phyloP scores from a whole-genome alignment of 2,797 vertebrate genomes.

The Cuculus canorus region DNA sequence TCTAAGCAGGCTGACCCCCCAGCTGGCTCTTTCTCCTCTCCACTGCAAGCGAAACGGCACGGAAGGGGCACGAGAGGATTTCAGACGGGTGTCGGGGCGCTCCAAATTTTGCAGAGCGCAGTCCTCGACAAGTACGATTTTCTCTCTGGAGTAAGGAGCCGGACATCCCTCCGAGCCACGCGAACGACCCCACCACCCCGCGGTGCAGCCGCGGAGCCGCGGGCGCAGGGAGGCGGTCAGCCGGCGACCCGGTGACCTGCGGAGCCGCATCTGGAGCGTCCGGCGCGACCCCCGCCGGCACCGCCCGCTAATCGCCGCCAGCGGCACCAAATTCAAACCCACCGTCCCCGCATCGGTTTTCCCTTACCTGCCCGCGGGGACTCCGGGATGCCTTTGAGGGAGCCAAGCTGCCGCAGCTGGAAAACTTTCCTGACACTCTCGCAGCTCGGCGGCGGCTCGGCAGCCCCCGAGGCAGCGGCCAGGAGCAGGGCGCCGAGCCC shows the following conservation, averaged over 20 bases:
- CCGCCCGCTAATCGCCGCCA: not conserved
- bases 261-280: not conserved
- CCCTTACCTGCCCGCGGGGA: slow-evolving; percentile 81
- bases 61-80: not conserved
- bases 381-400: slow-evolving; percentile 74
- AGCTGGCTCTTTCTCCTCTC: not conserved
- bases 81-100: not conserved
- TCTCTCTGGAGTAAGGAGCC: not conserved
- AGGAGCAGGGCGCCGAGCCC: not conserved
- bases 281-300: too few species aligned
- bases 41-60: accelerated
- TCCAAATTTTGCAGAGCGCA: not conserved
- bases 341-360: too few species aligned
- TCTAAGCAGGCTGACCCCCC: accelerated
- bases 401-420: slow-evolving; percentile 80
- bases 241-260: not conserved
- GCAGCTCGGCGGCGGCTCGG: slow-evolving; percentile 77
- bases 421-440: slow-evolving; percentile 88
- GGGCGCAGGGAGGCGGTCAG: not conserved
- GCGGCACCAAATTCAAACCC: not conserved
- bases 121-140: too few species aligned
- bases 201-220: not conserved
- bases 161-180: accelerated
- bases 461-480: not conserved
- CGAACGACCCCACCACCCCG: not conserved